Conservation (phyloP, 2,797 vertebrate species). For the Merluccius polli region DNA sequence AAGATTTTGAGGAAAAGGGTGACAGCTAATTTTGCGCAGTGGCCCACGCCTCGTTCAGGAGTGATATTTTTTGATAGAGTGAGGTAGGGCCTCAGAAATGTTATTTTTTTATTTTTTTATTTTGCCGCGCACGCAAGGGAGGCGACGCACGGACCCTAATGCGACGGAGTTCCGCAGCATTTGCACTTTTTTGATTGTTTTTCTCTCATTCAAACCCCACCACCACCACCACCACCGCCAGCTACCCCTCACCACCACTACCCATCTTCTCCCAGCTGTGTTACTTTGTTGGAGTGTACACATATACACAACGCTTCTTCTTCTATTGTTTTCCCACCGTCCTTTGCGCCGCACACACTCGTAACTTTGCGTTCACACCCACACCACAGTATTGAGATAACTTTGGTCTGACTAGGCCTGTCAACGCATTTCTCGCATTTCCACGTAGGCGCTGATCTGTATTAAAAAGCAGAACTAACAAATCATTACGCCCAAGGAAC, state of each 20-base stretch:
- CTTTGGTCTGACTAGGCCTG: slow-evolving; percentile 26
- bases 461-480: slow-evolving; percentile 11
- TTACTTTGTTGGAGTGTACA: background rate
- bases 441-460: slow-evolving; percentile 5
- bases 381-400: slow-evolving; percentile 25
- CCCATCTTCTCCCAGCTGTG: slow-evolving; percentile 11
- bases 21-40: slow-evolving; percentile 99
- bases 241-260: slow-evolving; percentile 26
- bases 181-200: slow-evolving; percentile 75
- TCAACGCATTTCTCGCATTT: slow-evolving; percentile 29
- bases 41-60: slow-evolving; percentile 93
- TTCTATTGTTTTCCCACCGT: background rate
- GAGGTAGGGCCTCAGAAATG: slow-evolving; percentile 30
- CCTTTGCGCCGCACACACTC: background rate
- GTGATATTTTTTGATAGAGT: slow-evolving; percentile 93
- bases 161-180: slow-evolving; percentile 64
- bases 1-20: slow-evolving; percentile 99
- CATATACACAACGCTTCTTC: background rate
- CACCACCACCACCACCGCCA: slow-evolving; percentile 14
- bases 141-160: slow-evolving; percentile 38
- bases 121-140: background rate
- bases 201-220: slow-evolving; percentile 6
- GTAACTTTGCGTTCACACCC: slow-evolving; percentile 31
- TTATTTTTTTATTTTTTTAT: background rate
- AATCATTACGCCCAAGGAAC: background rate